These are phyloP conservation scores for Orgyia antiqua DNA, from an alignment of 2,888 invertebrate species.

Conservation along the genomic window DNA sequence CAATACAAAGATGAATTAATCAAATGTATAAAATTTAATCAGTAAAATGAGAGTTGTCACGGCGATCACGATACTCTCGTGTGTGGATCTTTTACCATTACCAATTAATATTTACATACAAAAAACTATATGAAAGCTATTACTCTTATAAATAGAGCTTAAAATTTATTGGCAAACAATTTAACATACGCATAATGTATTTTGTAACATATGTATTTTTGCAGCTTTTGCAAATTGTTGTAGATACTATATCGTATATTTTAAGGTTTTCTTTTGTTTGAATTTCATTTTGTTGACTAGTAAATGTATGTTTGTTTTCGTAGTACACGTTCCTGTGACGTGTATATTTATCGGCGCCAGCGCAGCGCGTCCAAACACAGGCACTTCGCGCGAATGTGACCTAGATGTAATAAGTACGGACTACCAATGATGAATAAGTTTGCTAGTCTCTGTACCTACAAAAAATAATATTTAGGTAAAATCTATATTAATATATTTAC, in stretches of 20 bases:
- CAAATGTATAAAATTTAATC: slow-evolving; percentile 29
- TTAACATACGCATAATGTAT: slow-evolving; percentile 21
- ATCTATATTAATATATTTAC: no score
- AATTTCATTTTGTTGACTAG: background rate
- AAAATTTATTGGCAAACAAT: slow-evolving; percentile 16
- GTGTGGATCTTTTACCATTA: slow-evolving; percentile 39
- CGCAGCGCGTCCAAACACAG: slow-evolving; percentile 60
- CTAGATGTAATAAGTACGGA: slow-evolving; percentile 46
- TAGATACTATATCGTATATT: fast-evolving
- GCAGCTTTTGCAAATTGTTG: background rate
- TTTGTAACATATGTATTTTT: slow-evolving; percentile 8
- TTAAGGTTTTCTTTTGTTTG: slow-evolving; percentile 7
- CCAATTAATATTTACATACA: slow-evolving; percentile 12
- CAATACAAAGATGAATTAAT: slow-evolving; percentile 16
- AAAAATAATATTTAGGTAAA: no score
- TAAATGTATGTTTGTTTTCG: slow-evolving; percentile 22
- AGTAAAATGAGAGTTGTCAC: slow-evolving; percentile 48
- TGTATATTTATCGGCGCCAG: slow-evolving; percentile 64
- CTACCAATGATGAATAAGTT: slow-evolving; percentile 30
- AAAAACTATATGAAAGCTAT: slow-evolving; percentile 5
- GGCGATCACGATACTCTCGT: slow-evolving; percentile 44
- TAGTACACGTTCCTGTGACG: slow-evolving; percentile 55
- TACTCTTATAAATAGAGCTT: background rate
- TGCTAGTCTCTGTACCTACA: no score
- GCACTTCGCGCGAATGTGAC: slow-evolving; percentile 68